A percentile compares a stretch with the other conserved stretches of the same genome.
Conservation (phyloP, 2,888 invertebrate species). For the Drosophila siamana region DNA sequence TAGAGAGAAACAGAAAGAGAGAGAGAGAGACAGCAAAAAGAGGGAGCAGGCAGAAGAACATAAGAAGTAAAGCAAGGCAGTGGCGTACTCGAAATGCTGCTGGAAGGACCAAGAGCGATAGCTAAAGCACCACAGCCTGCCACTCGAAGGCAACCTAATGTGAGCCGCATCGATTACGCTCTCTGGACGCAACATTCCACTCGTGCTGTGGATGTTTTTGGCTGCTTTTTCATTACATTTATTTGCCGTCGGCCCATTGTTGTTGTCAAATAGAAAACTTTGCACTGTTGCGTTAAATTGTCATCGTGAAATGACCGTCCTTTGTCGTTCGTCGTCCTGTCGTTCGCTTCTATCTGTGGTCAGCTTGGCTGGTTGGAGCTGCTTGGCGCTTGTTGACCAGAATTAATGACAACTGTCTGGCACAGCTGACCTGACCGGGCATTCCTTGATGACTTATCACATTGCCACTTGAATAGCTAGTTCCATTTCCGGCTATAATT, state of each 20-base stretch:
- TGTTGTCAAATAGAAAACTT: conserved; percentile 49
- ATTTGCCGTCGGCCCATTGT: conserved; percentile 38
- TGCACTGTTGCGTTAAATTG: conserved; percentile 74
- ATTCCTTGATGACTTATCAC: conserved; percentile 79
- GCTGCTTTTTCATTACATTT: conserved; percentile 62
- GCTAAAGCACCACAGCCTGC: conserved; percentile 16
- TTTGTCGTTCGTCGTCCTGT: conserved; percentile 12
- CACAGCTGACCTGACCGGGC: conserved; percentile 68
- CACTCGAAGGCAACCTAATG: conserved; percentile 56
- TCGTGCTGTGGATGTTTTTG: conserved; percentile 35
- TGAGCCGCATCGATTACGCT: conserved; percentile 77
- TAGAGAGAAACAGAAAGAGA: background rate
- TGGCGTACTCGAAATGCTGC: conserved; percentile 61
- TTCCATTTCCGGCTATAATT: conserved; percentile 72
- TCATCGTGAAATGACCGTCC: conserved; percentile 61
- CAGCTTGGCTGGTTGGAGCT: conserved; percentile 32
- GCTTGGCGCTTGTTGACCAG: conserved; percentile 47
- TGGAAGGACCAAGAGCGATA: conserved; percentile 21
- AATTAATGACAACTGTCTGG: conserved; percentile 81
- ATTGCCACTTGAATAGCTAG: conserved; percentile 58
- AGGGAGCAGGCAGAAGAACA: background rate
- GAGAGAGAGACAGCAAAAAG: too few species aligned
- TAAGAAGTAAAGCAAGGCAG: conserved; percentile 32
- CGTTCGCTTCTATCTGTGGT: conserved; percentile 21
- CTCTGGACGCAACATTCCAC: conserved; percentile 30